phyloP scores from a whole-genome alignment of 2,797 vertebrate species.

The Crax fasciolata region DNA sequence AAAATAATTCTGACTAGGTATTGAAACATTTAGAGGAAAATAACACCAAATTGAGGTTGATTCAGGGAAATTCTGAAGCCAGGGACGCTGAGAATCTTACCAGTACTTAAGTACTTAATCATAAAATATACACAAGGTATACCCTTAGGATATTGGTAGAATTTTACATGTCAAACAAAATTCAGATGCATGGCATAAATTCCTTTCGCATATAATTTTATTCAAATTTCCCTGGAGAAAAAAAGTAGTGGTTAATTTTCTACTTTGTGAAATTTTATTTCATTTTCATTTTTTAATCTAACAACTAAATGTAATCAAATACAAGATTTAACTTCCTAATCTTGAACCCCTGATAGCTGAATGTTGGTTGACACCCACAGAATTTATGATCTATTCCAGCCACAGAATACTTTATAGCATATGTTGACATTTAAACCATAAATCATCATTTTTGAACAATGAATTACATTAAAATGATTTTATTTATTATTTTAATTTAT shows the following conservation, averaged over 20 bases:
- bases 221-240: not conserved
- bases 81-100: not conserved
- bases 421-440: slow-evolving; percentile 21
- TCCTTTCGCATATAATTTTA: slow-evolving; percentile 14
- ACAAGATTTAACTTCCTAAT: not conserved
- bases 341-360: slow-evolving; percentile 2
- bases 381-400: not conserved
- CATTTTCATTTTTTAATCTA: not conserved
- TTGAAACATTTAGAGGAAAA: not conserved
- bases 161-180: not conserved
- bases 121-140: not conserved
- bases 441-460: not conserved
- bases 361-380: not conserved
- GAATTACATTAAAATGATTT: not conserved
- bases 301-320: not conserved
- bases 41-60: not conserved
- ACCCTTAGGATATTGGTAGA: not conserved
- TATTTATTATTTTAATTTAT: not conserved
- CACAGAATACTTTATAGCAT: not conserved
- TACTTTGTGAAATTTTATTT: not conserved
- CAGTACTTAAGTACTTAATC: not conserved
- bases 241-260: not conserved
- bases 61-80: not conserved
- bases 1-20: slow-evolving; percentile 8
- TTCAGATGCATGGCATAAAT: not conserved